Evolutionary conservation across 2,113 vertebrate species (phyloP), one percentile per base, ranked within the genome.

Genomic region (Ciconia maguari): DNA sequence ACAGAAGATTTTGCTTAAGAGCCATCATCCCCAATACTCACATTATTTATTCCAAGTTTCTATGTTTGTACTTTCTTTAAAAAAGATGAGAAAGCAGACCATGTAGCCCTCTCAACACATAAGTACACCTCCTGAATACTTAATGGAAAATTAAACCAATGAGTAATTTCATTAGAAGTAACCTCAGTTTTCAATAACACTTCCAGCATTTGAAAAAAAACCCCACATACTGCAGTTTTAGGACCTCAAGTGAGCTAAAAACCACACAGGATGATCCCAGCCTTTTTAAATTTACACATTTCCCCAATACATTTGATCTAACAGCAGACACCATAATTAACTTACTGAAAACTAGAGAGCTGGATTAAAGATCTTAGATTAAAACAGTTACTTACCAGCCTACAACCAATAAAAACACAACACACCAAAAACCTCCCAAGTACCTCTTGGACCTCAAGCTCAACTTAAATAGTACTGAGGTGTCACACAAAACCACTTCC

Each of bases 341-440:
- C 2, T 12, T 20, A 34, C 1, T 3, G 2, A 52, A 68, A 80
- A 19, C 6, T 8, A 11, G 2, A 65, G 7, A 66, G 10, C 3
- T 25, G 2, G 13, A 11, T 9, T 17, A 75, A n/a, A 57, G 16
- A 6, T 0, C 2, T 16, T 4, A 15, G 2, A 11, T 4, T 4
- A 18, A 84, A 84, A 3, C 0, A 0, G 6, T 6, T 26, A 80
- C 92, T 93, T 41, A 94, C 95, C 83, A 88, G 14, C 41, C 61
- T 44, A 30, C 5, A 22, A 3, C 4, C 26, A 32, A 6, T 4
- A 64, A 86, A 87, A 32, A 1, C 7, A 75, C 2, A 41, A 55
- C 7, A 65, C n/a, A 60, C 8, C 4, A 34, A 16, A 55, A 87
- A 11, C 66, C 49, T 69, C 85, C 62, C 75, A 44, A 2, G 2